phyloP scores from a whole-genome alignment of 2,888 invertebrate species.

The Dione vanillae region DNA sequence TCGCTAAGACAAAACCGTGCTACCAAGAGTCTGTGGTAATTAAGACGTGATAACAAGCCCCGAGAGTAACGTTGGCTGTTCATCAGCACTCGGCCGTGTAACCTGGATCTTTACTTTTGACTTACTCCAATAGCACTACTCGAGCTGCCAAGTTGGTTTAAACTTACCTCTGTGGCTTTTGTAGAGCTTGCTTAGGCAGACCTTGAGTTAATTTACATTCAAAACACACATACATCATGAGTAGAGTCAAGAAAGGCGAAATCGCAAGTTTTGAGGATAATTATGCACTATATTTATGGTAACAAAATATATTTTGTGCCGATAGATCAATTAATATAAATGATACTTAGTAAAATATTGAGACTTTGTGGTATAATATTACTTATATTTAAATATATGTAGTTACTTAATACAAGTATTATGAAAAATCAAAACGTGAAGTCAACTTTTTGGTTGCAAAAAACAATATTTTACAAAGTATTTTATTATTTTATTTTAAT shows the following conservation, averaged over 20 bases:
- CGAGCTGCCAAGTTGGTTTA: slow-evolving; percentile 1
- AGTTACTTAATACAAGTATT: no score
- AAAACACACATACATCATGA: background rate
- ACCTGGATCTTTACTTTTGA: slow-evolving; percentile 30
- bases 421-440: background rate
- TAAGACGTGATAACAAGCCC: slow-evolving; percentile 42
- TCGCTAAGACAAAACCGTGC: slow-evolving; percentile 32
- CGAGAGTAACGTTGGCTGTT: slow-evolving; percentile 30
- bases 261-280: background rate
- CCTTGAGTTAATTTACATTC: background rate
- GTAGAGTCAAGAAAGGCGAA: background rate
- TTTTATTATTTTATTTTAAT: no score
- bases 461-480: no score
- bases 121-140: slow-evolving; percentile 18
- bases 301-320: background rate
- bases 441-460: background rate
- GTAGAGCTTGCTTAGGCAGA: background rate
- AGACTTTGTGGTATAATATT: no score
- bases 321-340: no score
- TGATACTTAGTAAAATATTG: no score
- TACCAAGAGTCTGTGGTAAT: slow-evolving; percentile 40
- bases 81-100: slow-evolving; percentile 23
- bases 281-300: background rate
- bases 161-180: slow-evolving; percentile 8
- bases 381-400: no score